These are phyloP conservation scores for Diplodus sargus DNA, from an alignment of 2,797 vertebrate genomes.

Conservation along the genomic window DNA sequence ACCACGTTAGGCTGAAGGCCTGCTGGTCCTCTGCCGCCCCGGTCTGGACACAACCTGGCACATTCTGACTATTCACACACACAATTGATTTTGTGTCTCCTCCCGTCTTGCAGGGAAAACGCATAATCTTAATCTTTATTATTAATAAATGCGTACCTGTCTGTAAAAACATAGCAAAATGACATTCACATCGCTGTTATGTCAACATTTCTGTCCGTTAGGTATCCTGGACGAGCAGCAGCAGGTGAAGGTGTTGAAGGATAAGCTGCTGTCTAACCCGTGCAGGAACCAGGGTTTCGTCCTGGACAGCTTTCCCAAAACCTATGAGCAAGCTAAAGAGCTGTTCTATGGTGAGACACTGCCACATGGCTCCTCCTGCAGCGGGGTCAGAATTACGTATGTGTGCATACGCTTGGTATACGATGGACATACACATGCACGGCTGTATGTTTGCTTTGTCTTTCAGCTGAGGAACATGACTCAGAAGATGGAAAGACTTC, in stretches of 20 bases:
- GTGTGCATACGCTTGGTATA: no score
- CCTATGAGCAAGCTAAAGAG: conserved; percentile 88
- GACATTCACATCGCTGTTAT: background rate
- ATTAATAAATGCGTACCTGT: no score
- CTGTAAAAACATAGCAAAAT: no score
- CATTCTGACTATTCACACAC: no score
- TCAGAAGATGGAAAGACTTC: conserved; percentile 74
- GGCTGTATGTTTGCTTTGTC: background rate
- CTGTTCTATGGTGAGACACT: conserved; percentile 87
- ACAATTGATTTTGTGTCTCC: no score
- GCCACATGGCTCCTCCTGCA: background rate
- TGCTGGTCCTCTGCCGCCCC: no score
- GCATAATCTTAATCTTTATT: no score
- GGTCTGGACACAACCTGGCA: no score
- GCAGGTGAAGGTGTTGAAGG: conserved; percentile 85
- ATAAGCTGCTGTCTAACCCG: conserved; percentile 90
- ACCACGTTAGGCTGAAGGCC: no score
- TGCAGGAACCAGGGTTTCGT: conserved; percentile 95
- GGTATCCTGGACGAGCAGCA: conserved; percentile 87
- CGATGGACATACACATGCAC: background rate
- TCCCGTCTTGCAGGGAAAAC: no score
- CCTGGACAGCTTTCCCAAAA: conserved; percentile 92
- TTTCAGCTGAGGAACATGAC: conserved; percentile 83
- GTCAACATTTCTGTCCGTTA: conserved; percentile 54
- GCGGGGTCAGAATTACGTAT: background rate